Base-by-base conservation (phyloP, 2,113 vertebrate species). In the Emberiza fucata region DNA sequence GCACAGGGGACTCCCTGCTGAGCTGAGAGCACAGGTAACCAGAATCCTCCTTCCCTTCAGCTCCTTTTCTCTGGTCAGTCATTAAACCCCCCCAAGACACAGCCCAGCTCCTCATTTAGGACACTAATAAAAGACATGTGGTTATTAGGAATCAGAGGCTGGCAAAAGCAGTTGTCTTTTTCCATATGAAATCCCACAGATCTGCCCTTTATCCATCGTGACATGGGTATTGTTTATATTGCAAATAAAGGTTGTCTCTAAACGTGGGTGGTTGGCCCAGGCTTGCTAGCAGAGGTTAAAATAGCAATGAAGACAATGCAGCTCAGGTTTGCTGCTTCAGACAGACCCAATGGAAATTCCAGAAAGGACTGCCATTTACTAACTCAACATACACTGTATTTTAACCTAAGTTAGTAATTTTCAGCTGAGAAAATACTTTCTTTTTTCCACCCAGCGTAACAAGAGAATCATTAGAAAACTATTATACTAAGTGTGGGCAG, bases 201-300 rank as follows among this genome's bases (percentile, higher is more conserved):
- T 47, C 77, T 93, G 81, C 90, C 81, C 81, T 95, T 90, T 88
- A 86, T 77, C 75, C 85, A 13, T 78, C 0, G 8, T 83, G 87
- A 82, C 81, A 73, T 51, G 69, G 42, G 22, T 86, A 51, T 80
- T 91, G 84, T 95, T 96, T 96, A 70, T 71, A 83, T 60, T 93
- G 27, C 92, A 96, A 93, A 92, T 73, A 77, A 92, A 86, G 64
- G 39, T 78, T 90, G 60, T 63, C 64, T 81, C 53, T 89, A 44
- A 88, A 90, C 6, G 69, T 91, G 89, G 69, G 88, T 91, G 95
- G 80, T 94, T 95, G 83, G 86, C 86, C 66, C 53, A 72, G 77
- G 64, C 76, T 47, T 59, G 50, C 59, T 72, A 72, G 44, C 4
- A 2, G 48, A 71, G 81, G 85, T 92, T 94, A 86, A 94, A 95